These are phyloP conservation scores for Eubucco bourcierii DNA, from an alignment of 2,113 vertebrate genomes.

Conservation along the genomic window DNA sequence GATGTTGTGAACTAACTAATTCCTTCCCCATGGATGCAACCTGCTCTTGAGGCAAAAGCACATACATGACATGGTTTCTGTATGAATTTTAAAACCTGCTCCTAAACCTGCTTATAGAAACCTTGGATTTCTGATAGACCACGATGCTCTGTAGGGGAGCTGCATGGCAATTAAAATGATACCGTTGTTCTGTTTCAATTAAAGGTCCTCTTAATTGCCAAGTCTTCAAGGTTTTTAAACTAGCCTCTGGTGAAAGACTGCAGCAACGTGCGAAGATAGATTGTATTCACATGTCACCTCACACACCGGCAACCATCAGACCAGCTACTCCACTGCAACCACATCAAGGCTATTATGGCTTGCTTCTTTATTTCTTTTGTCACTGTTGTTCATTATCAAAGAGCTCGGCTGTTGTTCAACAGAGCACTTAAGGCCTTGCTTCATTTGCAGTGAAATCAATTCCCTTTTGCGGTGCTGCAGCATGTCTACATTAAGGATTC, in stretches of 20 bases:
- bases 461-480: conserved; percentile 13
- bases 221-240: conserved; percentile 40
- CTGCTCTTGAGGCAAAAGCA: not conserved
- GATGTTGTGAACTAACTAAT: not conserved
- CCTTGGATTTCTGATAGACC: conserved; percentile 11
- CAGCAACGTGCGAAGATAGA: not conserved
- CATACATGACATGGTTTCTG: not conserved
- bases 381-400: conserved; percentile 50
- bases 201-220: conserved; percentile 53
- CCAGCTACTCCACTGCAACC: conserved; percentile 3
- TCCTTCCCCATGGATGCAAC: not conserved
- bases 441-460: conserved; percentile 37
- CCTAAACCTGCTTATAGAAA: not conserved
- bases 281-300: conserved; percentile 1
- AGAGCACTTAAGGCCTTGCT: conserved; percentile 60
- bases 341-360: not conserved
- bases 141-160: not conserved
- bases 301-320: not conserved
- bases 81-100: not conserved
- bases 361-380: conserved; percentile 46
- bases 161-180: conserved; percentile 40
- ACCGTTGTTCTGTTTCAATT: conserved; percentile 40
- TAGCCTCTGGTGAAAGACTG: conserved; percentile 55
- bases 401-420: conserved; percentile 60
- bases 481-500: conserved; percentile 17